Evolutionary conservation across 1,140 invertebrate genomes (phyloP), one percentile per base, ranked within the genome.

Genomic region (Telenomus remus): DNA sequence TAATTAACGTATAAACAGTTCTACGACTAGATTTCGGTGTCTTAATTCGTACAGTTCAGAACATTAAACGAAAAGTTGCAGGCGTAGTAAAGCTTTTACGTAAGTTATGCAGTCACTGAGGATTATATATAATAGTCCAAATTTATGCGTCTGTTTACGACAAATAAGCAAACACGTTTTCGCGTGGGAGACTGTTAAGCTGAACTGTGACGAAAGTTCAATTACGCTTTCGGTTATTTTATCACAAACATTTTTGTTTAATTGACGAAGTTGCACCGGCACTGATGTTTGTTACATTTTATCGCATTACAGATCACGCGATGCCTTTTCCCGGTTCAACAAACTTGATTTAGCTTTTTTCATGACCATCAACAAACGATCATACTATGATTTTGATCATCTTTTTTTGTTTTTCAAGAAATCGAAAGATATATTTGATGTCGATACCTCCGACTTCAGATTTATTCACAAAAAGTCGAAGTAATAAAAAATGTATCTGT

Each of bases 141-240:
- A 73, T 66, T 73, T 60, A 66, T 55, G 35, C 61, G 55, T 44
- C 60, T 61, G 61, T 65, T 73, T 60, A 66, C 49, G 43, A 48
- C 61, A 74, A 66, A 66, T 56, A 74, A 66, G 65, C 56, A 44
- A 74, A 66, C 60, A 48, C 34, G 57, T 56, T 61, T 55, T 27
- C 19, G 19, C 19, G 19, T 50, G 59, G 47, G 56, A 49, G 54
- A 66, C 43, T 53, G 39, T 34, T 11, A 66, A 66, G 59, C 54
- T 65, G 43, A 65, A 66, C 57, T 55, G 37, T 54, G 63, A 74
- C 46, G 71, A 55, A 66, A 65, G 43, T 74, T 74, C 56, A 51
- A 73, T 66, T 60, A 59, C 51, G 43, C 12, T 43, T 60, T 42
- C 35, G 13, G 47, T 9, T 48, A 59, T 57, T 72, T 72, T 53